Percentiles rank a stretch among this genome's conserved stretches.
These are phyloP conservation scores for Melanostoma scalare DNA, from an alignment of 2,888 invertebrate genomes.

Conservation along the genomic window DNA sequence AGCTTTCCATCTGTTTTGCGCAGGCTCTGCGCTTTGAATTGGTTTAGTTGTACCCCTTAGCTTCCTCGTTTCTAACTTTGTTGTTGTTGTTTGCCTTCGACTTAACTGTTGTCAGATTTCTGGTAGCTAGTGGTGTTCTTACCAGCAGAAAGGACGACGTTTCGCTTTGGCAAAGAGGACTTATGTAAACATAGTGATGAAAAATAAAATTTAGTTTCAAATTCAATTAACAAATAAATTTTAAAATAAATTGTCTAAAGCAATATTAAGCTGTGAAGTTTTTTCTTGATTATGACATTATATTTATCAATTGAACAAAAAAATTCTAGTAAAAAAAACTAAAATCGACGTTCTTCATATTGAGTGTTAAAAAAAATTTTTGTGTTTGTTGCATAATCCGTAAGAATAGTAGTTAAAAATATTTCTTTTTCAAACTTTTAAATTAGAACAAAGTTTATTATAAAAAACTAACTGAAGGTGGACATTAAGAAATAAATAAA, in stretches of 20 bases:
- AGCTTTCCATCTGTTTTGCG: constrained; percentile 5
- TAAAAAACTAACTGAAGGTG: background rate
- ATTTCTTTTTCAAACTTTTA: background rate
- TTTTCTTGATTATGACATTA: too few species aligned
- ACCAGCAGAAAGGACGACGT: constrained; percentile 51
- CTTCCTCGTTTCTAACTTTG: constrained; percentile 34
- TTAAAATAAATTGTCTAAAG: too few species aligned
- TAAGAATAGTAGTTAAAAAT: background rate
- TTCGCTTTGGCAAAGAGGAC: constrained; percentile 34
- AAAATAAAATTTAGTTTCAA: background rate
- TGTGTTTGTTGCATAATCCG: constrained; percentile 1
- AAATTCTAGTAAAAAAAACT: background rate
- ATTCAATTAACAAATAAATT: background rate
- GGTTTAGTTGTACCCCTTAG: constrained; percentile 14
- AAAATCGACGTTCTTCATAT: background rate
- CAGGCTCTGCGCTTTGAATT: constrained; percentile 23
- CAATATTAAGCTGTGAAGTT: too few species aligned
- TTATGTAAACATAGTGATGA: constrained; percentile 58
- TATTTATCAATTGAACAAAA: background rate
- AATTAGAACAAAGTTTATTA: constrained; percentile 1
- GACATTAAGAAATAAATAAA: background rate
- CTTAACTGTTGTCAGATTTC: constrained; percentile 61
- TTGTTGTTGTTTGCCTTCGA: constrained; percentile 61
- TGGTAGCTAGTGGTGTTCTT: constrained; percentile 51
- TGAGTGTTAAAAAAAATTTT: constrained; percentile 1